A percentile compares a stretch with the other conserved stretches of the same genome.
phyloP scores from a whole-genome alignment of 2,113 vertebrate species.

The Apodemus sylvaticus region DNA sequence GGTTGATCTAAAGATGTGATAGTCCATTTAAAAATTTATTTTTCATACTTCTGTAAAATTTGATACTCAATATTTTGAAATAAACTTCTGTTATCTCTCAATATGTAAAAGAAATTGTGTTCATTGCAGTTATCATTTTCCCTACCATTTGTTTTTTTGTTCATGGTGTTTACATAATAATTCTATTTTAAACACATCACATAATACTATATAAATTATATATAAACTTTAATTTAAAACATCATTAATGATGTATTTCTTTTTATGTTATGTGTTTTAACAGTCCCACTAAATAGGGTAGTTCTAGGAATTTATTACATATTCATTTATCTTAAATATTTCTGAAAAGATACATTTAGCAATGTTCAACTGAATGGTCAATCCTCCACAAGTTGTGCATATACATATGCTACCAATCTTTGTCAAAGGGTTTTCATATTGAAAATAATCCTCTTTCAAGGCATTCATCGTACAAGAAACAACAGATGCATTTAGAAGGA shows the following conservation, averaged over 20 bases:
- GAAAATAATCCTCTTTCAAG: conserved; percentile 54
- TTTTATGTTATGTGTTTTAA: not conserved
- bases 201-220: not conserved
- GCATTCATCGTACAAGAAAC: conserved; percentile 59
- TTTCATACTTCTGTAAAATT: not conserved
- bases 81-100: not conserved
- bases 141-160: not conserved
- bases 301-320: not conserved
- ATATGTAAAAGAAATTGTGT: not conserved
- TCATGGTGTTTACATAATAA: not conserved
- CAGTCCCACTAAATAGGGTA: not conserved
- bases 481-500: conserved; percentile 70
- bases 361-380: not conserved
- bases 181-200: not conserved
- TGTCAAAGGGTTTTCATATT: conserved; percentile 43
- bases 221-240: not conserved
- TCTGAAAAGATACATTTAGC: not conserved
- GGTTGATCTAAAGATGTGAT: not conserved
- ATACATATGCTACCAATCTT: conserved; percentile 26
- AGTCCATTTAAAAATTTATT: not conserved
- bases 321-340: conserved; percentile 37
- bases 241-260: not conserved
- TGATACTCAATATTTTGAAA: not conserved
- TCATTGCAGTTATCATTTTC: not conserved
- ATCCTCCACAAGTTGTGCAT: conserved; percentile 15